These are phyloP conservation scores for Drosophila santomea DNA, from an alignment of 1,140 invertebrate genomes.

Conservation along the genomic window DNA sequence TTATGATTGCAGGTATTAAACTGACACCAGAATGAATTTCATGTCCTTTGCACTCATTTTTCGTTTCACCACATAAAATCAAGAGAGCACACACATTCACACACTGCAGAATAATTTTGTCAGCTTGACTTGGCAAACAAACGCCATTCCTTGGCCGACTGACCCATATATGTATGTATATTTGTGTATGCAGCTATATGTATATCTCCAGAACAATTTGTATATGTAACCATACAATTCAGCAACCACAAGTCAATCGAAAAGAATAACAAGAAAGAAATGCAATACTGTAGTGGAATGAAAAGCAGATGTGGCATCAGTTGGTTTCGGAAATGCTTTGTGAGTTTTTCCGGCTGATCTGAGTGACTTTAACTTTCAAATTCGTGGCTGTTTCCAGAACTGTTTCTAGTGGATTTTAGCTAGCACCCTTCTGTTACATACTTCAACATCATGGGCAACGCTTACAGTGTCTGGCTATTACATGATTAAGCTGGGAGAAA, in stretches of 20 bases:
- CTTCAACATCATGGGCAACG: slow-evolving; percentile 6
- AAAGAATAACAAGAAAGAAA: slow-evolving; percentile 30
- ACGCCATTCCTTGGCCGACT: slow-evolving; percentile 27
- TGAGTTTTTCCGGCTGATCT: slow-evolving; percentile 27
- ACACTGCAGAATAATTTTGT: slow-evolving; percentile 20
- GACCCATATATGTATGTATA: slow-evolving; percentile 16
- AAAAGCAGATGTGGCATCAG: slow-evolving; percentile 34
- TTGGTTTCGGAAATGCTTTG: slow-evolving; percentile 19
- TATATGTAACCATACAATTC: slow-evolving; percentile 21
- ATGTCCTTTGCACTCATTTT: not conserved
- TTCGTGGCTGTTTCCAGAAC: not conserved
- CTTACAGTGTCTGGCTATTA: slow-evolving; percentile 52
- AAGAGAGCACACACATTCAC: not conserved
- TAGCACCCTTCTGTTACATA: not conserved
- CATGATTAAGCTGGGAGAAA: slow-evolving; percentile 42
- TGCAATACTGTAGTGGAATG: slow-evolving; percentile 17
- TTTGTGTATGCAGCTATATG: not conserved
- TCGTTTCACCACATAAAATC: slow-evolving; percentile 11
- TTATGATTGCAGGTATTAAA: not conserved
- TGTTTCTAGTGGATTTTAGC: slow-evolving; percentile 9
- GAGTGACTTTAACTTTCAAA: slow-evolving; percentile 25
- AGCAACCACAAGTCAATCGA: slow-evolving; percentile 40
- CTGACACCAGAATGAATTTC: not conserved
- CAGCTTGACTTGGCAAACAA: slow-evolving; percentile 28
- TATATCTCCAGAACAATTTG: slow-evolving; percentile 11